A percentile compares a stretch with the other conserved stretches of the same genome.
Conservation (phyloP, 2,113 vertebrate genomes). For the Cyphomyrus discorhynchus region DNA sequence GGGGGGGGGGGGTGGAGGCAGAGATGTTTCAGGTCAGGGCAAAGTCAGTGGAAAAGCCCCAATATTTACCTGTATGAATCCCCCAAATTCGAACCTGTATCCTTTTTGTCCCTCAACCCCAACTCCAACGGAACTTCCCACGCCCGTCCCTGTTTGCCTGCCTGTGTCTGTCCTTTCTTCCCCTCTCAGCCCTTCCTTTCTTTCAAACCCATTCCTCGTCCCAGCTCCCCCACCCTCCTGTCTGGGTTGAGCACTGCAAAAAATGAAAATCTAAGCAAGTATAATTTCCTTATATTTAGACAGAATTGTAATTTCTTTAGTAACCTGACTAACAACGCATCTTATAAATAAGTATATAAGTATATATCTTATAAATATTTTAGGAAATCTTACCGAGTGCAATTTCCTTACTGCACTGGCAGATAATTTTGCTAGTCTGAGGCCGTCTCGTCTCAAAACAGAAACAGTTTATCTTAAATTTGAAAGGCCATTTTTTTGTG, state of each 20-base stretch:
- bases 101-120: background rate
- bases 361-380: too few relatives aligned
- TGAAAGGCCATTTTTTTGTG: too few relatives aligned
- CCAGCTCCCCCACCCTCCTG: background rate
- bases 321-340: too few relatives aligned
- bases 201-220: background rate
- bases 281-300: too few relatives aligned
- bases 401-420: too few relatives aligned
- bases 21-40: background rate
- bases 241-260: background rate
- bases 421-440: too few relatives aligned
- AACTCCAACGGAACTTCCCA: background rate
- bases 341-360: too few relatives aligned
- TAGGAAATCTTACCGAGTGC: too few relatives aligned
- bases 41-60: background rate
- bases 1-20: background rate
- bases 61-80: background rate
- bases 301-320: too few relatives aligned
- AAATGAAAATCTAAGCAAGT: too few relatives aligned
- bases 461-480: too few relatives aligned
- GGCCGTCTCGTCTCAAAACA: too few relatives aligned
- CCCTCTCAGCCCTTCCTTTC: background rate
- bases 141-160: background rate
- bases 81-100: background rate
- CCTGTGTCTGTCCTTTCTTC: background rate